Evolutionary conservation across 2,113 vertebrate genomes (phyloP), one percentile per base, ranked within the genome.

Genomic region (Chamaea fasciata): DNA sequence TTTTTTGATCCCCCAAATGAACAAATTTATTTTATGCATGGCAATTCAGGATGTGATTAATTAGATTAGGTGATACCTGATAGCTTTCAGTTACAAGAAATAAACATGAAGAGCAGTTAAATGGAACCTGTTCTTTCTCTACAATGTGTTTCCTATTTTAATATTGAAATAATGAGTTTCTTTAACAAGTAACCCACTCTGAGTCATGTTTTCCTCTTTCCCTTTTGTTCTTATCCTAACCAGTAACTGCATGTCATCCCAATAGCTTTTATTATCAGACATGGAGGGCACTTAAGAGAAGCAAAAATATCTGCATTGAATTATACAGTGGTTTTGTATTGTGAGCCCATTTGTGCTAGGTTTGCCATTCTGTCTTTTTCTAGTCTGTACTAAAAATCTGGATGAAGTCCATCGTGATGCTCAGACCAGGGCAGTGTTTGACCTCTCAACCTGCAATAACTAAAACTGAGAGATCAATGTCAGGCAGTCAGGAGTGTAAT

Each of bases 181-280:
- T 90, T 93, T 86, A 93, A 56, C 79, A 92, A 90, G 42, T 50
- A 95, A 85, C 27, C 53, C 49, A 63, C 33, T 89, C 78, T 93
- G 67, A 80, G 42, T 91, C 67, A 62, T 85, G 63, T 65, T 92
- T 91, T 89, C n/a, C 26, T 80, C 37, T 73, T 21, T 81, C 6
- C 24, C 9, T 59, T 94, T 85, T 89, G 39, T 94, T 79, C 50
- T 69, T 52, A 76, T 41, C 28, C 44, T 78, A 80, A 37, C 39
- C 24, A 80, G 27, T 50, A 83, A 84, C 26, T 69, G 28, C 14
- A 6, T 37, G 30, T n/a, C 69, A 73, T 69, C 33, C 49, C 52
- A 49, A 27, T 28, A 86, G 17, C 50, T 84, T 92, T 85, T 83
- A 71, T 85, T 78, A 42, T 5, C 2, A 73, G 77, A 68, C 49